Evolutionary conservation across 2,797 vertebrate genomes (phyloP).

Genomic region (Merluccius polli): DNA sequence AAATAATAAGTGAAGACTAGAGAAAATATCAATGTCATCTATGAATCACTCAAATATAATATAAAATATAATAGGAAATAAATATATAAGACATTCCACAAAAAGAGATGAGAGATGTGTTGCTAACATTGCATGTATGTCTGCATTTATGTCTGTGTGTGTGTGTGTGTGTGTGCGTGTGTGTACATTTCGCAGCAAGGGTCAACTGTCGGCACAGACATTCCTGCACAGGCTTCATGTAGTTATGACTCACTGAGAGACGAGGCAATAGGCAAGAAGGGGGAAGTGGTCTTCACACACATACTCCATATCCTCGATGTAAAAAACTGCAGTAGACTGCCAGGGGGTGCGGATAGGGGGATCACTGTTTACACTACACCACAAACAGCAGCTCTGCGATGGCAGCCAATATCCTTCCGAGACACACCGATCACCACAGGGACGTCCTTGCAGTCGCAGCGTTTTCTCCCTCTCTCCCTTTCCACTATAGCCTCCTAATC

Average conservation of each 20-base stretch:
- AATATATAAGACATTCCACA: neutral
- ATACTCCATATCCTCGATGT: slow-evolving; percentile 35
- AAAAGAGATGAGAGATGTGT: neutral
- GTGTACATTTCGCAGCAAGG: neutral
- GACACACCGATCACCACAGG: slow-evolving; percentile 37
- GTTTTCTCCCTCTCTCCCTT: slow-evolving; percentile 26
- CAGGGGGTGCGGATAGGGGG: slow-evolving; percentile 19
- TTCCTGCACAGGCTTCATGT: slow-evolving; percentile 6
- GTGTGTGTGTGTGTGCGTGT: neutral
- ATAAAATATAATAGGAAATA: neutral
- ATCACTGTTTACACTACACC: slow-evolving; percentile 52
- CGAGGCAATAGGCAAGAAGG: neutral
- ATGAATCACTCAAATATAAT: no score
- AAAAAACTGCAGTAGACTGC: slow-evolving; percentile 48
- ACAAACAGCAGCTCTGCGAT: slow-evolving; percentile 31
- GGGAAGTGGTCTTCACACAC: no score
- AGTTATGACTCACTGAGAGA: slow-evolving; percentile 25
- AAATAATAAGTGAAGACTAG: neutral
- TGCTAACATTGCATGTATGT: neutral
- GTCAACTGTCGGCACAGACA: neutral
- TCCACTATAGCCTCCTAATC: slow-evolving; percentile 49
- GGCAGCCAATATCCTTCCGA: slow-evolving; percentile 51
- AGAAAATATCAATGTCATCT: no score
- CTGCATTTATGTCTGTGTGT: neutral
- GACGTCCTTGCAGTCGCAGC: slow-evolving; percentile 34